Base-by-base conservation (phyloP, 2,113 vertebrate species). In the Epinephelus cyanopodus region DNA sequence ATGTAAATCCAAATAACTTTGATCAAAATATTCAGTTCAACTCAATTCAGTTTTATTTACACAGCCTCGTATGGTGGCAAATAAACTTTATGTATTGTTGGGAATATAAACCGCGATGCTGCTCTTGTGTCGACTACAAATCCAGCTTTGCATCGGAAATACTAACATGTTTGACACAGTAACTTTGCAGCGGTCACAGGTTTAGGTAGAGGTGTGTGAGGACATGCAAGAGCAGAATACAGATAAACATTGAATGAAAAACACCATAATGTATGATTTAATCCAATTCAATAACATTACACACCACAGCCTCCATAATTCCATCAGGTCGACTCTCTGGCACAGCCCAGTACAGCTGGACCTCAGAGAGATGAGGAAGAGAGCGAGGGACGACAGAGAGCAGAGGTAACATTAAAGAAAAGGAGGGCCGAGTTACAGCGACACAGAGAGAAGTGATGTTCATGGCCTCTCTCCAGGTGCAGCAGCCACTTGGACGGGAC, bases 401-500 rank as follows among this genome's bases (percentile, higher is more conserved):
- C 61, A 27, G 66, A 65, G 58, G 52, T 47, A 69, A 60, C 53
- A 2, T 25, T 19, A 25, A 73, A 45, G 23, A 52, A 72, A 63
- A 58, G 61, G 21, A 33, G 4, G 25, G 14, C 53, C 29, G 70
- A 74, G 77, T 73, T 23, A 62, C 52, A 45, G 62, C 1, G 50
- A 73, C 47, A 37, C 68, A 77, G 79, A 17, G 74, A 64, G 23
- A 83, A 88, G 87, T 84, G 84, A 89, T 87, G 87, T 72, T 57
- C 80, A 52, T 89, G 86, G 87, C 92, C 57, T 61, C 72, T 29
- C 64, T 92, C 87, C 88, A 90, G 85, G 64, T 77, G 17, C 83
- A 37, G 81, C 86, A 77, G 77, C 74, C 84, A 60, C 78, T 91
- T 91, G 90, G 90, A 90, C 73, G 9, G 64, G 87, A 85, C 73